Conservation (phyloP, 2,113 vertebrate genomes). For the Lagopus muta region DNA sequence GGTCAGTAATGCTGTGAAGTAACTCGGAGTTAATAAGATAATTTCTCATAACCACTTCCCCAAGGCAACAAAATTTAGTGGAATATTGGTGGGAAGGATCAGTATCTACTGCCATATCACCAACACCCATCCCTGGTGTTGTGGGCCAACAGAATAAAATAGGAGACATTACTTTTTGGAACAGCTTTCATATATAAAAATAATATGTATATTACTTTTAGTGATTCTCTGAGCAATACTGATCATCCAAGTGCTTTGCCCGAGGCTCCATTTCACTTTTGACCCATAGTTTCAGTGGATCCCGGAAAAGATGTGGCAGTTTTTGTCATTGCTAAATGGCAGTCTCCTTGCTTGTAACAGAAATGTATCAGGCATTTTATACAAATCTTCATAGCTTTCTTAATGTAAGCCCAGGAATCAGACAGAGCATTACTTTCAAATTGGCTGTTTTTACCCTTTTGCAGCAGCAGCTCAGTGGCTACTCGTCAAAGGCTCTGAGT, state of each 20-base stretch:
- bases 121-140: background rate
- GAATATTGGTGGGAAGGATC: background rate
- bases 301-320: background rate
- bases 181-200: background rate
- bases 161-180: background rate
- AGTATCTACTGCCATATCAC: background rate
- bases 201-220: background rate
- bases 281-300: background rate
- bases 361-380: background rate
- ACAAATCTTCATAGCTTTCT: background rate
- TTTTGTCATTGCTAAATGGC: background rate
- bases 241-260: background rate
- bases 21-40: background rate
- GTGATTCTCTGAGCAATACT: background rate
- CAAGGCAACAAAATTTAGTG: background rate
- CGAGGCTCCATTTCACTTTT: background rate
- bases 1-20: background rate
- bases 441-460: background rate
- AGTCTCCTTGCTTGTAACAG: background rate
- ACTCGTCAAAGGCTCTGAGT: background rate
- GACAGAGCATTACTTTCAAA: background rate
- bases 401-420: background rate
- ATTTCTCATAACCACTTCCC: slow-evolving; percentile 18
- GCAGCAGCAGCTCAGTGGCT: background rate
- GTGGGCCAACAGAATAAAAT: background rate